These are phyloP conservation scores for Cotesia vestalis DNA, from an alignment of 1,140 invertebrate genomes.

Conservation along the genomic window DNA sequence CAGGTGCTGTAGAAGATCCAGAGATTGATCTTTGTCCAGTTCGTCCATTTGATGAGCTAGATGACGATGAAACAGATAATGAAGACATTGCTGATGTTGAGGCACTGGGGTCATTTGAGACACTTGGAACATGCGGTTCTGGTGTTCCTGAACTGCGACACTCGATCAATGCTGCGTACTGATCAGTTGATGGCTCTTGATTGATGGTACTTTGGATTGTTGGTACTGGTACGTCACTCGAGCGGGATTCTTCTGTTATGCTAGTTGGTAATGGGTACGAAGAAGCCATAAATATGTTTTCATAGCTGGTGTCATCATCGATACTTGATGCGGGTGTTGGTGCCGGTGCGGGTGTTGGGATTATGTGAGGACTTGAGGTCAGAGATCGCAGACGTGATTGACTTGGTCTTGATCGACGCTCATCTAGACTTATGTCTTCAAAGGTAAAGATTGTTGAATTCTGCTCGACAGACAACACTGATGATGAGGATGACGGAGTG, in stretches of 20 bases:
- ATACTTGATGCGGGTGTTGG: slow-evolving; percentile 30
- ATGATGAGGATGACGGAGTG: slow-evolving; percentile 1
- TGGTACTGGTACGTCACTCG: not conserved
- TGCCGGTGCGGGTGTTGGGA: slow-evolving; percentile 28
- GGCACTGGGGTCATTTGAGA: not conserved
- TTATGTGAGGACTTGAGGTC: slow-evolving; percentile 40
- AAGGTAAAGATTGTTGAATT: slow-evolving; percentile 53
- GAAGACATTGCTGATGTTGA: slow-evolving; percentile 22
- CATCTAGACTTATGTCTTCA: slow-evolving; percentile 48
- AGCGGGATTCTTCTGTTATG: slow-evolving; percentile 32
- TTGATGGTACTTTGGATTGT: not conserved
- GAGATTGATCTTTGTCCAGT: too few relatives aligned
- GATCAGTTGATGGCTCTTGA: slow-evolving; percentile 25
- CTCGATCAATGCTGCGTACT: slow-evolving; percentile 33
- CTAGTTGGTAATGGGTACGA: slow-evolving; percentile 37
- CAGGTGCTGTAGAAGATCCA: too few relatives aligned
- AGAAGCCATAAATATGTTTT: slow-evolving; percentile 57
- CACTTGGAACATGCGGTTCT: slow-evolving; percentile 12
- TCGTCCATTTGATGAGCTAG: too few relatives aligned
- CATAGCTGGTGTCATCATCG: slow-evolving; percentile 51
- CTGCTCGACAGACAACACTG: slow-evolving; percentile 9
- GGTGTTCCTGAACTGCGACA: slow-evolving; percentile 27
- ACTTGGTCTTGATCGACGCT: slow-evolving; percentile 38
- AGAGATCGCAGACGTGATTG: slow-evolving; percentile 40
- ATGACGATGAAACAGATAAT: slow-evolving; percentile 13